Evolutionary conservation across 2,113 vertebrate species (phyloP).

Genomic region (Verasper variegatus): DNA sequence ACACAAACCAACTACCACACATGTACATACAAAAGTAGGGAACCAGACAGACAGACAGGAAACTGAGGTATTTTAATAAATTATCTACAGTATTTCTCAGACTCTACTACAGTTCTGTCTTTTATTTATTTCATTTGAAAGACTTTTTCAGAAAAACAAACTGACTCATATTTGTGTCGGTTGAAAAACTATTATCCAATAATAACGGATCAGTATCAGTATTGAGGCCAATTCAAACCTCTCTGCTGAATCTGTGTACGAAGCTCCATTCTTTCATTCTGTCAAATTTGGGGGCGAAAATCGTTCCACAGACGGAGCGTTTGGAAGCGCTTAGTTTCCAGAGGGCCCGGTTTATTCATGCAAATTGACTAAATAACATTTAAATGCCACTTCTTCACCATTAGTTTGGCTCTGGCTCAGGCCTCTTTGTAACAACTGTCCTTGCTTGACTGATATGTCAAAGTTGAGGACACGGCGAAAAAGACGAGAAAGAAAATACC

Average conservation of each 20-base stretch:
- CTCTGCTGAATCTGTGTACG: too few relatives aligned
- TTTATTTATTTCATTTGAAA: neutral
- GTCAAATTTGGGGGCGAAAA: neutral
- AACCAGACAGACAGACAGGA: too few relatives aligned
- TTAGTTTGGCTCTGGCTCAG: slow-evolving; percentile 55
- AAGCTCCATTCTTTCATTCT: too few relatives aligned
- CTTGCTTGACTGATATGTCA: slow-evolving; percentile 82
- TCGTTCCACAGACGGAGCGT: too few relatives aligned
- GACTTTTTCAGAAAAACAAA: neutral
- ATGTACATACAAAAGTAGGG: too few relatives aligned
- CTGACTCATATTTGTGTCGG: neutral
- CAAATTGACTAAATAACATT: slow-evolving; percentile 66
- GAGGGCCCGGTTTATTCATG: slow-evolving; percentile 41
- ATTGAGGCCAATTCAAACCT: neutral
- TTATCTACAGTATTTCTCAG: too few relatives aligned
- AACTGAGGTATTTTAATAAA: too few relatives aligned
- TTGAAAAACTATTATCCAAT: neutral
- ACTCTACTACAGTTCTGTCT: neutral
- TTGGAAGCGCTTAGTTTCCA: neutral
- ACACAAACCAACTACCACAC: too few relatives aligned
- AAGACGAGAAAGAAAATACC: slow-evolving; percentile 79
- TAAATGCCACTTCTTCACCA: slow-evolving; percentile 65
- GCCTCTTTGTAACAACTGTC: slow-evolving; percentile 66
- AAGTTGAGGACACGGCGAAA: slow-evolving; percentile 72
- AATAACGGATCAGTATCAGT: neutral